A percentile compares a stretch with the other conserved stretches of the same genome.
phyloP scores from a whole-genome alignment of 2,113 vertebrate species.

The Origma solitaria region DNA sequence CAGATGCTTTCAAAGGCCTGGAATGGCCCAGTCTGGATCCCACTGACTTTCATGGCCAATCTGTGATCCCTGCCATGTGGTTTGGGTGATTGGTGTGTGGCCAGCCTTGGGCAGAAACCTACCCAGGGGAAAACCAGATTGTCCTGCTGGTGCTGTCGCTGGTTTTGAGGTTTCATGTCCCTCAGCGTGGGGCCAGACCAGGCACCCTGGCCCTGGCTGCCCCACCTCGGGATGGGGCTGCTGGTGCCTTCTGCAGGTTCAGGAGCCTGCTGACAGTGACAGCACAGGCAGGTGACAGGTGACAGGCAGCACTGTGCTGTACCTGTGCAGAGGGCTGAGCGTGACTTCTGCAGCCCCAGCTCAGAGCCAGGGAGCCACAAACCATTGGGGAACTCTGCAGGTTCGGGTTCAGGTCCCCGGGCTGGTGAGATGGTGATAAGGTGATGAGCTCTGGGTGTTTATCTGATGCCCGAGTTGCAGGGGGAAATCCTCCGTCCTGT shows the following conservation, averaged over 20 bases:
- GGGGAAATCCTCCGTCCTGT: neutral
- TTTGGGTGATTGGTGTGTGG: neutral
- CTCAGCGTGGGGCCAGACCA: neutral
- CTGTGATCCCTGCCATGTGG: neutral
- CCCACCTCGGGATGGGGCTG: neutral
- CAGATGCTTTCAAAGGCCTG: neutral
- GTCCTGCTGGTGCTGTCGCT: neutral
- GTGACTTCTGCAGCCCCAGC: neutral
- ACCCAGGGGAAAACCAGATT: neutral
- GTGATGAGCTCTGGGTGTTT: neutral
- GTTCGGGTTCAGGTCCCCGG: neutral
- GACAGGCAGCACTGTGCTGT: neutral
- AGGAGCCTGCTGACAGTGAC: neutral
- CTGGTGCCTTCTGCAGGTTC: neutral
- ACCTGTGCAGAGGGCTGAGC: neutral
- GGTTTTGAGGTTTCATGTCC: neutral
- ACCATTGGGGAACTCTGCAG: fast-evolving
- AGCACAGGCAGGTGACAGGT: neutral
- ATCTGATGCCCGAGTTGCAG: neutral
- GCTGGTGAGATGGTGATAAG: neutral
- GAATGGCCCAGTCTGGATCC: neutral
- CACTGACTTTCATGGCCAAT: neutral
- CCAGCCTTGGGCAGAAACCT: neutral
- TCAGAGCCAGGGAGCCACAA: neutral
- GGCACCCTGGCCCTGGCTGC: neutral